Evolutionary conservation across 2,888 invertebrate genomes (phyloP).

Genomic region (Geotrupes spiniger): DNA sequence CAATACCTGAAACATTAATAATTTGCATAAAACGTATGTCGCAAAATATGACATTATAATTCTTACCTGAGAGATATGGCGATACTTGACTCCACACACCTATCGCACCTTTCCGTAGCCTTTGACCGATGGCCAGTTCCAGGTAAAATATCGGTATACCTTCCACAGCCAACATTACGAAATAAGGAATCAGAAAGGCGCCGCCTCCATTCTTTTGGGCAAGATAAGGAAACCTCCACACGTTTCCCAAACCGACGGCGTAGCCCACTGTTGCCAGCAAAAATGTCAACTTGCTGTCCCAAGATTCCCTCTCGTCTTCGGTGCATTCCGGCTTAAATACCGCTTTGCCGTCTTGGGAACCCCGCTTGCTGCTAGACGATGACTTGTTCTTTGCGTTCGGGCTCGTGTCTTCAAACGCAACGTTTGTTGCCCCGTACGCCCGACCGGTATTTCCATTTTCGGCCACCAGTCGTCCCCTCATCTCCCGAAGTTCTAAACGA

Average conservation of each 20-base stretch:
- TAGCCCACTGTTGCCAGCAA: slow-evolving; percentile 84
- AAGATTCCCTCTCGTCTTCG: slow-evolving; percentile 79
- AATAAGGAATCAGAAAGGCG: slow-evolving; percentile 95
- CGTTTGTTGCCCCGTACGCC: slow-evolving; percentile 84
- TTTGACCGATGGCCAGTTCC: slow-evolving; percentile 92
- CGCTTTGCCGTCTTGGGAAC: slow-evolving; percentile 60
- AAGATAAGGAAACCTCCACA: slow-evolving; percentile 93
- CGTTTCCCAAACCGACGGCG: slow-evolving; percentile 91
- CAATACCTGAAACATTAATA: slow-evolving; percentile 63
- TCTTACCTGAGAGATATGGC: slow-evolving; percentile 67
- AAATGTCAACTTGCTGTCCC: slow-evolving; percentile 92
- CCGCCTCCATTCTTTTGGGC: slow-evolving; percentile 95
- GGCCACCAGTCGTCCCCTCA: slow-evolving; percentile 73
- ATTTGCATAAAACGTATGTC: neutral
- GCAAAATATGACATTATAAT: neutral
- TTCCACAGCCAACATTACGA: slow-evolving; percentile 91
- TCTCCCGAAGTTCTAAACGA: slow-evolving; percentile 81
- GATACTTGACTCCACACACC: slow-evolving; percentile 95
- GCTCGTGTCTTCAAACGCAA: slow-evolving; percentile 70
- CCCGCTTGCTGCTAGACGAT: slow-evolving; percentile 58
- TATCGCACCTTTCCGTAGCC: slow-evolving; percentile 88
- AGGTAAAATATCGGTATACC: slow-evolving; percentile 96
- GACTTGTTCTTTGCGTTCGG: slow-evolving; percentile 52
- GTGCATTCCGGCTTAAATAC: slow-evolving; percentile 66
- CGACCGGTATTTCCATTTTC: slow-evolving; percentile 39